Evolutionary conservation across 2,113 vertebrate species (phyloP), one percentile per base, ranked within the genome.

Genomic region (Cricetomys ansorgei): DNA sequence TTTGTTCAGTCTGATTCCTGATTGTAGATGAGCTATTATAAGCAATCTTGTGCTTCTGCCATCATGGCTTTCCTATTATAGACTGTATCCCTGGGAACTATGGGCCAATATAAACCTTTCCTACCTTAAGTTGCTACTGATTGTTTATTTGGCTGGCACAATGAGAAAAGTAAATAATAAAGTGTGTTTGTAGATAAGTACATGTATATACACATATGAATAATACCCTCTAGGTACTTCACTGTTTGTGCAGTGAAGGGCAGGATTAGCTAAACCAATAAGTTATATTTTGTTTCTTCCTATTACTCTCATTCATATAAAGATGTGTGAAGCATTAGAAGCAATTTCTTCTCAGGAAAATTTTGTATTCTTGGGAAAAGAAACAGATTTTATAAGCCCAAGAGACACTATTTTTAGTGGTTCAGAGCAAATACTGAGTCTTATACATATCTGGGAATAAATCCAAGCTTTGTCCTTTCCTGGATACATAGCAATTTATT

Each of bases 241-340:
- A 67, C 0, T 67, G 48, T 69, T 23, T 73, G 29, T 87, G 6
- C 64, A 21, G 50, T 79, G 79, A 96, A 25, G 21, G 13, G 5
- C 23, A 87, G 29, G 5, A 17, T 81, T 16, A 69, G 34, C 43
- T 90, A 59, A 81, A 17, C 50, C 27, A 92, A 23, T 70, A 77
- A 77, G 45, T 70, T 79, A 43, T 31, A 3, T 90, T 95, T 90
- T 90, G 4, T 29, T 62, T 70, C 10, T 84, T 70, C 37, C 69
- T 81, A 92, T 48, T 84, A 77, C 72, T 57, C 25, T 85, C 79
- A 92, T 17, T 85, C 79, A 92, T 17, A 89, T 11, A 70, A 90
- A 12, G 29, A 73, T 73, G 64, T 64, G 16, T 91, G 19, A 80
- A 87, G 69, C 27, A 83, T 31, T 57, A 55, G 40, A 79, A 83